Base-by-base conservation (phyloP, 2,888 invertebrate genomes). In the Alloplasta piceator region DNA sequence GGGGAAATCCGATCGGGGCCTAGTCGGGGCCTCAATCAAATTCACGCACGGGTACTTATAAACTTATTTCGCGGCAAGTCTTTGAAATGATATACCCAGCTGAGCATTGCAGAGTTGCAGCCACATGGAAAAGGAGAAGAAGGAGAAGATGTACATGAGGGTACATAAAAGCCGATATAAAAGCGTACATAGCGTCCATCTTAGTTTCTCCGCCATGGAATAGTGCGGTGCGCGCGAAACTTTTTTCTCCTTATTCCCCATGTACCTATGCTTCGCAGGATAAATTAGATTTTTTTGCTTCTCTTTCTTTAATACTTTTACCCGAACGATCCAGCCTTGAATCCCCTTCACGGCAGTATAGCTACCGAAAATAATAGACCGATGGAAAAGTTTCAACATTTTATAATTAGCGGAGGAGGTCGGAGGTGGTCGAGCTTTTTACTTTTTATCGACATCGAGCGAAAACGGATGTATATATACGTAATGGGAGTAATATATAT, bases 41-140 rank as follows among this genome's bases (percentile, higher is more conserved):
- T n/a, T n/a, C n/a, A n/a, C n/a, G n/a, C n/a, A n/a, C n/a, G n/a
- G n/a, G n/a, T n/a, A 90, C 90, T 90, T 90, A 90, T 86, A 90
- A 90, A 90, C 89, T 90, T 90, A 89, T 90, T 89, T 90, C 87
- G 88, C 84, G 86, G 87, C 87, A 87, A 88, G 90, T 90, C 89
- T 90, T 90, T 87, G 89, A 90, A 90, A 90, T 89, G 88, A 90
- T 90, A 89, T 89, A 90, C 86, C 72, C 73, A 55, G 39, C 46
- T 68, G 67, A 67, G 67, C 64, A 46, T 5, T 14, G 61, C 48
- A 39, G 58, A 58, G 60, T 58, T 66, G 77, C 48, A 16, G 39
- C 52, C 74, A 5, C 12, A 26, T 26, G 3, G 26, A 26, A 1
- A 26, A 26, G 26, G 26, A 26, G 50, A 41, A 52, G 43, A 26